Evolutionary conservation across 2,797 vertebrate genomes (phyloP), one percentile per base, ranked within the genome.

Genomic region (Chromis chromis): DNA sequence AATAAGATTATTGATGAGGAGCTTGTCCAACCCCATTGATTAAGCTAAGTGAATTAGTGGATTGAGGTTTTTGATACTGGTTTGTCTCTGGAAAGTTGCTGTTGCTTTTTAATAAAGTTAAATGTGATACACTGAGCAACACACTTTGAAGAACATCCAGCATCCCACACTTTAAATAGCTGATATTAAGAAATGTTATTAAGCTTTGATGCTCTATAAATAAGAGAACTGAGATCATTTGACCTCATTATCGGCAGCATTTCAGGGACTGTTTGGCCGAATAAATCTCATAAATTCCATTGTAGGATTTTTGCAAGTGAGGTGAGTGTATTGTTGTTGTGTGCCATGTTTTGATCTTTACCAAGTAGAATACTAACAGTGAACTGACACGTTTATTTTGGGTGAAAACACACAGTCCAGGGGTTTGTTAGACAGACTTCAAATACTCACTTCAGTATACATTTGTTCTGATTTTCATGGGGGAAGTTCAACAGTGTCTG

Each of bases 341-440:
- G 61, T 67, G 48, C 42, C 24, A 33, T 63, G 22, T 61, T 74
- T 63, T 56, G 53, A 31, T 76, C 55, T 76, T 70, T 31, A 57
- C 24, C 36, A 49, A 42, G 49, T 16, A 74, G 21, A 28, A 69
- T 69, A 6, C 44, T 50, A 31, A 49, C 71, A 70, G 16, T 46
- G 4, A 64, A 14, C 39, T 54, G 48, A 69, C 28, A 25, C 58
- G 24, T 85, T 68, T 79, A 46, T 74, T 86, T 64, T 17, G 39
- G 55, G 31, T 59, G 25, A 65, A n/a, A 12, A 70, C 28, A 56
- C 28, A 58, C 4, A 48, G 40, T 61, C 58, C 58, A 57, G 39
- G 25, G 48, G 52, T 63, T 12, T 58, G n/a, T 28, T 28, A 17
- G 44, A 49, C 5, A 55, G 44, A 67, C 56, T 61, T 67, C n/a